Evolutionary conservation across 2,797 vertebrate species (phyloP).

Genomic region (Knipowitschia caucasica): DNA sequence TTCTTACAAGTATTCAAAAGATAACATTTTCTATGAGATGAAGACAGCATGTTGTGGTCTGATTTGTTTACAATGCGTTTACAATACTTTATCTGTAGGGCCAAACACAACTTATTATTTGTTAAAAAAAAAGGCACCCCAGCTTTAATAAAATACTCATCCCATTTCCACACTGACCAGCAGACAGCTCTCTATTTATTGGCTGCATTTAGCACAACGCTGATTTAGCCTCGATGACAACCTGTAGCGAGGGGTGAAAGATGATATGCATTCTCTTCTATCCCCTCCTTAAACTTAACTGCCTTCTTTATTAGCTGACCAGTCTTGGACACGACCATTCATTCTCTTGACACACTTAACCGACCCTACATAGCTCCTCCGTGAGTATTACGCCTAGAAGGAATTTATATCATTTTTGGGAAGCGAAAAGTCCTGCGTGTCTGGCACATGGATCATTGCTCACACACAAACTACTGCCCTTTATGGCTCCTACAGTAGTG

Average conservation of each 20-base stretch:
- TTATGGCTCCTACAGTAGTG: conserved; percentile 40
- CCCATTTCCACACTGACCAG: conserved; percentile 14
- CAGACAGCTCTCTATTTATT: conserved; percentile 51
- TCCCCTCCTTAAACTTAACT: conserved; percentile 36
- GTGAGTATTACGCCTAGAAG: conserved; percentile 47
- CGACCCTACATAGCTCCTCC: conserved; percentile 7
- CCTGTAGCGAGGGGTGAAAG: conserved; percentile 57
- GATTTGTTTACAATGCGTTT: no score
- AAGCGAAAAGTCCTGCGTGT: conserved; percentile 37
- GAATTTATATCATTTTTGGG: conserved; percentile 60
- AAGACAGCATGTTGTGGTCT: no score
- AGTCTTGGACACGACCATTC: conserved; percentile 56
- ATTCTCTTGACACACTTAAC: conserved; percentile 52
- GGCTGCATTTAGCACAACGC: conserved; percentile 56
- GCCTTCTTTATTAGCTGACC: conserved; percentile 64
- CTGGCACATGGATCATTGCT: conserved; percentile 34
- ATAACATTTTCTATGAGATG: no score
- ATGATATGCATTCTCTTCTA: conserved; percentile 58
- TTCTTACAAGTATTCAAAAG: no score
- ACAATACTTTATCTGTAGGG: no score
- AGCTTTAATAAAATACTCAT: no score
- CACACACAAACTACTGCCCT: conserved; percentile 34
- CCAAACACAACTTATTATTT: no score
- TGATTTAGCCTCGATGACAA: conserved; percentile 74
- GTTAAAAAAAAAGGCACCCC: no score